phyloP scores from a whole-genome alignment of 2,113 vertebrate species.

The Corydoras maculifer region DNA sequence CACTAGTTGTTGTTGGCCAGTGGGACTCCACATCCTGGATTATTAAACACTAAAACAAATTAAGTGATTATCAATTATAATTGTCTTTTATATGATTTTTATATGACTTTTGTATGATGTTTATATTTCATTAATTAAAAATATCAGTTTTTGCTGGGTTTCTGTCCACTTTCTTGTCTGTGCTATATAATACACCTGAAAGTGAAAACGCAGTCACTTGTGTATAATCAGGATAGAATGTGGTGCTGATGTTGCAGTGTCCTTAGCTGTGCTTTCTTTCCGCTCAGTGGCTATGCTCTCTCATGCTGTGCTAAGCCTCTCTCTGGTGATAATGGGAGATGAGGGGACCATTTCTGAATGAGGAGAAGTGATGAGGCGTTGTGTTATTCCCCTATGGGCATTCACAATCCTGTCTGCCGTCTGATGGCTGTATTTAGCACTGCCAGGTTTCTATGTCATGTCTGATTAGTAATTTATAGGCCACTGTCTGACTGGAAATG shows the following conservation, averaged over 20 bases:
- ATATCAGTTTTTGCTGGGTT: too few species aligned
- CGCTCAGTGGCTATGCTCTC: constrained; percentile 54
- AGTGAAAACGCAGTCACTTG: constrained; percentile 3
- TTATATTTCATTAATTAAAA: too few species aligned
- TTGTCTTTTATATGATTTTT: too few species aligned
- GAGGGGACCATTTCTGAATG: constrained; percentile 56
- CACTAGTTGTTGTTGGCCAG: too few species aligned
- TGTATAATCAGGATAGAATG: constrained; percentile 43
- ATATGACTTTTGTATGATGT: too few species aligned
- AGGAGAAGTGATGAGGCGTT: constrained; percentile 50
- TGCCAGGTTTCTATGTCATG: constrained; percentile 45
- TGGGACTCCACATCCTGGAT: too few species aligned
- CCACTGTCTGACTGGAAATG: background rate
- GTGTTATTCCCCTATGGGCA: constrained; percentile 45
- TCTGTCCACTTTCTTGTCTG: too few species aligned
- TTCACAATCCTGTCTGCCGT: constrained; percentile 24
- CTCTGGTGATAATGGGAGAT: constrained; percentile 62
- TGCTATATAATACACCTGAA: background rate
- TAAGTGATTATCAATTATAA: too few species aligned
- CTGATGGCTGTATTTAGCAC: constrained; percentile 53
- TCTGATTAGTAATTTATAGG: constrained; percentile 26
- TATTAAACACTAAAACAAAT: too few species aligned
- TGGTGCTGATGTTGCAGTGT: constrained; percentile 46
- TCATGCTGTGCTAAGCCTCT: constrained; percentile 59
- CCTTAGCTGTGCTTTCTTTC: constrained; percentile 48